phyloP scores from a whole-genome alignment of 2,113 vertebrate species.

The Phylloscopus trochilus region DNA sequence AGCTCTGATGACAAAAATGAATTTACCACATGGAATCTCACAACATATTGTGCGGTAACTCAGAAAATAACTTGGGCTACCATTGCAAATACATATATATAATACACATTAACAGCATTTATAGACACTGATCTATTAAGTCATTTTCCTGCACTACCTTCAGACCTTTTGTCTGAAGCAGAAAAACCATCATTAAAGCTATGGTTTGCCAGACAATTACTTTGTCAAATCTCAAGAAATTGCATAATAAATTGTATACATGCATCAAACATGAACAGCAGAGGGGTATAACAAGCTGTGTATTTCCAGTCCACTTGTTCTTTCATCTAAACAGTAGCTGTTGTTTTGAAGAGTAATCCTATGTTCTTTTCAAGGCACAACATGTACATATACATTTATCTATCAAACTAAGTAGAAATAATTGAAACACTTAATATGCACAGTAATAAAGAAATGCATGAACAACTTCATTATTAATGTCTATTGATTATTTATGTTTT shows the following conservation, averaged over 20 bases:
- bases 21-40: conserved; percentile 69
- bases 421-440: conserved; percentile 82
- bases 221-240: conserved; percentile 84
- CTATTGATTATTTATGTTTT: conserved; percentile 83
- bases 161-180: conserved; percentile 69
- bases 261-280: conserved; percentile 77
- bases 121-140: conserved; percentile 72
- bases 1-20: conserved; percentile 60
- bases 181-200: conserved; percentile 75
- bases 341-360: conserved; percentile 72
- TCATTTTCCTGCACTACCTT: conserved; percentile 70
- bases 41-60: conserved; percentile 59
- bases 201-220: conserved; percentile 82
- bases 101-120: conserved; percentile 45
- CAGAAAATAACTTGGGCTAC: conserved; percentile 58
- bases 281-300: conserved; percentile 75
- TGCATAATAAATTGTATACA: conserved; percentile 82
- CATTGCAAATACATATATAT: not conserved
- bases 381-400: conserved; percentile 74
- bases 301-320: conserved; percentile 77
- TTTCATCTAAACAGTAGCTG: conserved; percentile 73
- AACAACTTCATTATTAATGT: conserved; percentile 78
- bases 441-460: conserved; percentile 73
- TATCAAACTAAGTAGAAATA: conserved; percentile 81
- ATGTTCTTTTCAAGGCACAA: conserved; percentile 66